phyloP scores from a whole-genome alignment of 1,140 invertebrate species.

The Aphelinus certus region DNA sequence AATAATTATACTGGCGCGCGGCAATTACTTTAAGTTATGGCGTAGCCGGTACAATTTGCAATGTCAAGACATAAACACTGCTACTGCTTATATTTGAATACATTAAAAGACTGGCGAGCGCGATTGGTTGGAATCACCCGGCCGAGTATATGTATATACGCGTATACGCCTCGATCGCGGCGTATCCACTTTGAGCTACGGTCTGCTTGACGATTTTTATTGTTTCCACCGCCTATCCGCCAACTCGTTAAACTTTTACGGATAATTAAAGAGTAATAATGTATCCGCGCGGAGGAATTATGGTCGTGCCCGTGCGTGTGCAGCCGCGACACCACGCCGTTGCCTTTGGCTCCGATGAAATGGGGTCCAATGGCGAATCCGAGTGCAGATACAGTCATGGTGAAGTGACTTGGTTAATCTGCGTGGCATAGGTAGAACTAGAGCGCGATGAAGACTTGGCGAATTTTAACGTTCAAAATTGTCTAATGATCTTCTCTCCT shows the following conservation, averaged over 20 bases:
- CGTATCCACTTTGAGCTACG: slow-evolving; percentile 51
- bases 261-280: slow-evolving; percentile 40
- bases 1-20: slow-evolving; percentile 65
- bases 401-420: too few relatives aligned
- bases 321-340: too few relatives aligned
- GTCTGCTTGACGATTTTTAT: slow-evolving; percentile 66
- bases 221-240: slow-evolving; percentile 44
- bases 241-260: slow-evolving; percentile 37
- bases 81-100: slow-evolving; percentile 68
- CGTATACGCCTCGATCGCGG: slow-evolving; percentile 52
- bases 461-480: too few relatives aligned
- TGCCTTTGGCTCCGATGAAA: too few relatives aligned
- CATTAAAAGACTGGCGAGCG: slow-evolving; percentile 58
- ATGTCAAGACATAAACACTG: slow-evolving; percentile 69
- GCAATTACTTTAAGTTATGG: slow-evolving; percentile 68
- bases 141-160: slow-evolving; percentile 23
- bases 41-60: slow-evolving; percentile 66
- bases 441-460: too few relatives aligned
- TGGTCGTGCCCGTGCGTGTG: slow-evolving; percentile 25
- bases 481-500: too few relatives aligned
- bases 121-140: slow-evolving; percentile 37
- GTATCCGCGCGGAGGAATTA: slow-evolving; percentile 38
- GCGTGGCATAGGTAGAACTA: too few relatives aligned
- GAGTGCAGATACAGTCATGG: too few relatives aligned
- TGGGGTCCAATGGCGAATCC: too few relatives aligned